Evolutionary conservation across 2,888 invertebrate species (phyloP).

Genomic region (Deroplatys truncata): DNA sequence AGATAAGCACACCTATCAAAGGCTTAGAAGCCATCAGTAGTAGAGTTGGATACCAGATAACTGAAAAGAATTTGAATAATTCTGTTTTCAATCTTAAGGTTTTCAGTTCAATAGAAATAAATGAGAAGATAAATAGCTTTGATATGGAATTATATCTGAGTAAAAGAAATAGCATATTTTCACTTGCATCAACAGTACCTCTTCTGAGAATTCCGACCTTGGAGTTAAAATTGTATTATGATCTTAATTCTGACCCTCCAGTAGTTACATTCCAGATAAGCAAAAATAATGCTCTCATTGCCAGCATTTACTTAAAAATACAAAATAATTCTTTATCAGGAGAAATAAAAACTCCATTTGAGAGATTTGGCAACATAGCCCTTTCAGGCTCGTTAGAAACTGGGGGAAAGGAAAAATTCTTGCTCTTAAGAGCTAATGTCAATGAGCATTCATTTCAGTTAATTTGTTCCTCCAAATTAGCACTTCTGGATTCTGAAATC

Average conservation of each 20-base stretch:
- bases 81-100: not conserved
- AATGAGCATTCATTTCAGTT: not conserved
- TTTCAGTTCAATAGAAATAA: not conserved
- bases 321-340: not conserved
- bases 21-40: not conserved
- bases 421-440: not conserved
- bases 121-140: not conserved
- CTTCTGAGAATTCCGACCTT: not conserved
- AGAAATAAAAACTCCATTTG: conserved; percentile 5
- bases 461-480: not conserved
- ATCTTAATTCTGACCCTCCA: not conserved
- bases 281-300: not conserved
- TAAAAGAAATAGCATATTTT: not conserved
- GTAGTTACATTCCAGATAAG: not conserved
- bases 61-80: not conserved
- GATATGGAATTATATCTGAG: not conserved
- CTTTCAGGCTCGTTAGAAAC: not conserved
- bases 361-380: not conserved
- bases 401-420: not conserved
- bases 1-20: not conserved
- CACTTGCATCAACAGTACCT: not conserved
- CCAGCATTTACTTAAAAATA: not conserved
- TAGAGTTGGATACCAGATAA: not conserved
- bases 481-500: not conserved
- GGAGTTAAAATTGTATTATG: not conserved